Evolutionary conservation across 1,140 invertebrate genomes (phyloP), one percentile per base, ranked within the genome.

Genomic region (Whitmania pigra): DNA sequence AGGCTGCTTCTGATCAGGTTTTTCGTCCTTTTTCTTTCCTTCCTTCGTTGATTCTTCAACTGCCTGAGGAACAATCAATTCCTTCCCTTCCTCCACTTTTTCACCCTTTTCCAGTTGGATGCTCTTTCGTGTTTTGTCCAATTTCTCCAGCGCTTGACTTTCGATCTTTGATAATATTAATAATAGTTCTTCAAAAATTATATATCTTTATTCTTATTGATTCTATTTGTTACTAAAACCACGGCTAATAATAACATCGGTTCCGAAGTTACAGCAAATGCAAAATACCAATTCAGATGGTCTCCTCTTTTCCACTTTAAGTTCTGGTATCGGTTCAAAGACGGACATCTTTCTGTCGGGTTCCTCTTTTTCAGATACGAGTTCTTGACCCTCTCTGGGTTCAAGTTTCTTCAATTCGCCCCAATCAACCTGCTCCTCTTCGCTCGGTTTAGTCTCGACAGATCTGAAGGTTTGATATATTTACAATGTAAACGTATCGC

Each of bases 391-490:
- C 69, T 78, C 78, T 73, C 76, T 76, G 15, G 68, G 40, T 72
- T 78, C 77, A 18, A 79, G 77, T 75, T 79, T 77, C 71, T 77
- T 77, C 29, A 80, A 75, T 27, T 72, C 75, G 15, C 77, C 77
- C 43, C 77, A 72, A 74, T 78, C 76, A 43, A 74, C 71, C 54
- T 73, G 69, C 36, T 78, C 79, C 22, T 76, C 76, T 27, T 79
- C 77, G 57, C 53, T 72, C n/a, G 55, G 49, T 60, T 69, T 73
- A 31, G 74, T 69, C 20, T 69, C 69, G 22, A 74, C 73, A 43
- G 75, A 73, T 25, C 57, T 63, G 29, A 17, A 63, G 22, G 11
- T n/a, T n/a, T 6, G 22, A 25, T 11, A 17, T 17, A 49, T 49
- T 4, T 49, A 36, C 2, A n/a, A 57, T 57, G 9, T 57, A n/a